Base-by-base conservation (phyloP, 1,140 invertebrate genomes). In the Antheraea pernyi region DNA sequence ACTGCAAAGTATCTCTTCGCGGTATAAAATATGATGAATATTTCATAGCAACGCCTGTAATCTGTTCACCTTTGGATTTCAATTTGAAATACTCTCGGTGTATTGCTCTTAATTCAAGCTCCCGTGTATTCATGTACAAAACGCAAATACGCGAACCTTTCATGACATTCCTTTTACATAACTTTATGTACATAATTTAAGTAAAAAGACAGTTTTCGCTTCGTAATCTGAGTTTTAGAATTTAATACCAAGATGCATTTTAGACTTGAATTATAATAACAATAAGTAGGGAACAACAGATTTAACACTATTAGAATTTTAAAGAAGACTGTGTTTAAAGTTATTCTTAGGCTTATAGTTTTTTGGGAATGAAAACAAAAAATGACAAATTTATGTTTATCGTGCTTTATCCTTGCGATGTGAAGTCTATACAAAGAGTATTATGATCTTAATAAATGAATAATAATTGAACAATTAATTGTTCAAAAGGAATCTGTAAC, bases 101-200 rank as follows among this genome's bases (percentile, higher is more conserved):
- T 65, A 53, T 46, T 65, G 64, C 64, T 65, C 64, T 53, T 19
- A 46, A 18, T 65, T 36, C 13, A 39, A 19, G 37, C 30, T 64
- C 11, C 62, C 37, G 5, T 19, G 19, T 18, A 18, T 46, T 19
- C 10, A 48, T 48, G 64, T 65, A 48, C 39, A 46, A 36, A 48
- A 48, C 48, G 64, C 64, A 48, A 65, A 39, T 65, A 53, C 16
- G 46, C 46, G 16, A 53, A 53, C 39, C 46, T 22, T 48, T 65
- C 64, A 65, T 65, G 42, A 65, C 64, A 65, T 65, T 65, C 64
- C 64, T 65, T 37, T n/a, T 53, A 53, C 46, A 53, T 53, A 30
- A 0, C 19, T 4, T 22, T 22, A 61, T 61, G 19, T 22, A 61
- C 19, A 53, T 53, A 53, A 53, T 53, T 48, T 48, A 48, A 48